Evolutionary conservation across 1,140 invertebrate species (phyloP), one percentile per base, ranked within the genome.

Genomic region (Helicoverpa zea): DNA sequence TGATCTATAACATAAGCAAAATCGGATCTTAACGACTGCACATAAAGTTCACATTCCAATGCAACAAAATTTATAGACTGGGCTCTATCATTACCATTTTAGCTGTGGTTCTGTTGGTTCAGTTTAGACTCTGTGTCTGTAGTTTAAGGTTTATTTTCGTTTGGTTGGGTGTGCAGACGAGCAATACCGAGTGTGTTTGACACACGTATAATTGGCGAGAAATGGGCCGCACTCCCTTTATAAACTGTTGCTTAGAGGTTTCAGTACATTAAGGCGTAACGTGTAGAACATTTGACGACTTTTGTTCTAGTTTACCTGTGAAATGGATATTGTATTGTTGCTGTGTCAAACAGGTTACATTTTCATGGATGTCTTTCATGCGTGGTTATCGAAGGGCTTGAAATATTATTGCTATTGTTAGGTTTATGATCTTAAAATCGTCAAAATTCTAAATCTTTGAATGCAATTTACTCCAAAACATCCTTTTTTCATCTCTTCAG

Each of bases 201-300:
- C 86, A 88, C 77, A 86, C 83, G 83, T 84, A 86, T 88, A 88
- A 88, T 88, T 88, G 86, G 76, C 83, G 84, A 79, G 83, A 86
- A 87, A 87, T 84, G 86, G 86, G 80, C 82, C 81, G 83, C 79
- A 56, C 76, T 79, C 76, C 76, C 63, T 79, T 70, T 79, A 79
- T 79, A 79, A 79, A 79, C 76, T 79, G 76, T 79, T 70, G 76
- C 64, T 70, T 79, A 79, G 59, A 79, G 76, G 76, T 59, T n/a
- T 56, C 64, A 18, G 23, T 56, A 56, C 76, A 79, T 79, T 79
- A 79, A 47, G 30, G 63, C 76, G 76, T 79, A 79, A 79, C 76
- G 49, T 13, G 29, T 7, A n/a, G 58, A 56, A 29, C 47, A 59
- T 79, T 56, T 47, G 61, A 35, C 23, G 51, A 64, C n/a, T 70